A percentile compares a stretch with the other conserved stretches of the same genome.
Evolutionary conservation across 2,797 vertebrate genomes (phyloP).

Genomic region (Lagorchestes hirsutus): DNA sequence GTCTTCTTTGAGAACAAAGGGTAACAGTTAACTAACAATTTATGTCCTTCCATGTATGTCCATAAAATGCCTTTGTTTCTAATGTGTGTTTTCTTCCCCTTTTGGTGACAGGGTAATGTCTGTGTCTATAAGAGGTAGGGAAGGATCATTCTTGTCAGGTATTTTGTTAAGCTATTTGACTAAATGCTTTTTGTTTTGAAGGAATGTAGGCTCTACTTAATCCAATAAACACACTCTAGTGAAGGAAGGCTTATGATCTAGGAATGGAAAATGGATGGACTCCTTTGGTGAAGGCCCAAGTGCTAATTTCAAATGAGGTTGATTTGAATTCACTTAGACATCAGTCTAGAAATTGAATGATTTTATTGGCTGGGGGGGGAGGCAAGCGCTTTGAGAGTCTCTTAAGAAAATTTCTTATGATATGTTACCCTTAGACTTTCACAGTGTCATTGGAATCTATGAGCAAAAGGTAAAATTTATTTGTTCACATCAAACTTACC

Average conservation of each 20-base stretch:
- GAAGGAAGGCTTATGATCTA: background rate
- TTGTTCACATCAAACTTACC: background rate
- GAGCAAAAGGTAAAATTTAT: background rate
- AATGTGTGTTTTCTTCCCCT: background rate
- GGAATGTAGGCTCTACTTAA: background rate
- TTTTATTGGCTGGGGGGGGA: background rate
- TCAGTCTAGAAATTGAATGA: constrained; percentile 6
- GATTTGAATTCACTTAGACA: background rate
- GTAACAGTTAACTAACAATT: background rate
- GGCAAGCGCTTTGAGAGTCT: background rate
- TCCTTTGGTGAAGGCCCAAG: background rate
- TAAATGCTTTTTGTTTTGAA: background rate
- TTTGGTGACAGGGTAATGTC: background rate
- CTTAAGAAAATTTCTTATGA: background rate
- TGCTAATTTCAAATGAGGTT: background rate
- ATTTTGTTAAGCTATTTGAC: background rate
- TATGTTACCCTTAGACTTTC: background rate
- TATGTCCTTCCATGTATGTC: background rate
- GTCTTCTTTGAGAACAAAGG: background rate
- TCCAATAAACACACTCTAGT: background rate
- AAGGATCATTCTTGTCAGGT: background rate
- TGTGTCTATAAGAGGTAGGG: background rate
- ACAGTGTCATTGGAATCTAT: background rate
- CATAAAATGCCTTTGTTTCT: background rate
- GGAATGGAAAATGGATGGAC: background rate